Evolutionary conservation across 2,797 vertebrate species (phyloP), one percentile per base, ranked within the genome.

Genomic region (Oreochromis mossambicus): DNA sequence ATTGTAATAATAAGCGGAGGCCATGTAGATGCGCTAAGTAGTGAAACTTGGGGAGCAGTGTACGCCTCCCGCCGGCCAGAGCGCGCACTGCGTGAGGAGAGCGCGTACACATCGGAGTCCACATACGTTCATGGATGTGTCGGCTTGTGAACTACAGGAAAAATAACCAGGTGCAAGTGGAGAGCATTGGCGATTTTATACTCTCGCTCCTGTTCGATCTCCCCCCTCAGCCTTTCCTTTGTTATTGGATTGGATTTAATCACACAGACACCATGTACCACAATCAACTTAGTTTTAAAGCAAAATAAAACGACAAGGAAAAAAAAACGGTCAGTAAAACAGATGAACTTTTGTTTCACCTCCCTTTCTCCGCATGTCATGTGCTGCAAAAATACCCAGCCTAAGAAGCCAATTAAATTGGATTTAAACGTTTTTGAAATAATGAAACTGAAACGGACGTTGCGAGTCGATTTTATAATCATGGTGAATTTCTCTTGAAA

Each of bases 1-100:
- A 86, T 77, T 88, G 83, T 80, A 80, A 82, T 88, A 88, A 85
- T 89, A 86, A 87, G 78, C 81, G 78, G 50, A 80, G 81, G 54
- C 55, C 36, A 75, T 82, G 14, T 84, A 86, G 85, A 84, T 83
- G 61, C 50, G 21, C 82, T 63, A 88, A 90, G 81, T 92, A 84
- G 86, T 61, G 54, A 77, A 80, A 87, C 86, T 84, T 24, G 79
- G 80, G 86, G 87, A 91, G 85, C 66, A 29, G 83, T 87, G 82
- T 87, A 93, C 95, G 93, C 95, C 95, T 88, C 96, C 94, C 90
- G 87, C 93, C 92, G 94, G 95, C 90, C 88, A 66, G 81, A 88
- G 68, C 41, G 91, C 78, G 93, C 94, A 94, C 89, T 92, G 89
- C 89, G 56, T 3, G 58, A 17, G 34, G 66, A 83, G 86, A 83